phyloP scores from a whole-genome alignment of 2,113 vertebrate genomes.

The Chaenocephalus aceratus region DNA sequence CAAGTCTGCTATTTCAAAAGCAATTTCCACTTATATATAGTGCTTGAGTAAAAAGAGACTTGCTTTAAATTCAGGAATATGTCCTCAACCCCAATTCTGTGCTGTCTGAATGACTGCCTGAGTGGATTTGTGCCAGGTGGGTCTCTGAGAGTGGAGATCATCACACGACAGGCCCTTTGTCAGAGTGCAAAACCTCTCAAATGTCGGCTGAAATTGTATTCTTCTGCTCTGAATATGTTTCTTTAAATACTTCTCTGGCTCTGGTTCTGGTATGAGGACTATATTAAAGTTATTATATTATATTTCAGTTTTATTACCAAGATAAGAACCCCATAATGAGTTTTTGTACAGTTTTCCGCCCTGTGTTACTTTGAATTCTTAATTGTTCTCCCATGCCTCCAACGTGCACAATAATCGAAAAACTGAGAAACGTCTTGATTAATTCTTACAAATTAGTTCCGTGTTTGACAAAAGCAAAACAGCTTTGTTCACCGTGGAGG shows the following conservation, averaged over 20 bases:
- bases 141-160: slow-evolving; percentile 34
- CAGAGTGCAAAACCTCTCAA: slow-evolving; percentile 49
- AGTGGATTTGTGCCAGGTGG: slow-evolving; percentile 64
- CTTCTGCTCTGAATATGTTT: background rate
- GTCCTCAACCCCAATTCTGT: slow-evolving; percentile 70
- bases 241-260: background rate
- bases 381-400: no score
- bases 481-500: no score
- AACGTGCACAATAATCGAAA: no score
- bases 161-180: slow-evolving; percentile 41
- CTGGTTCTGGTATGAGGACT: no score
- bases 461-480: no score
- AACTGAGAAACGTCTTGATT: no score
- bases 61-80: slow-evolving; percentile 56
- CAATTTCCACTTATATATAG: background rate
- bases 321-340: no score
- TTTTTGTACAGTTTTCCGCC: no score
- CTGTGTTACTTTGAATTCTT: no score
- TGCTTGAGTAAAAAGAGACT: slow-evolving; percentile 40
- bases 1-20: slow-evolving; percentile 43
- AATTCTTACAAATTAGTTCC: no score
- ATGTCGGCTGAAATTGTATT: slow-evolving; percentile 33
- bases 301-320: background rate
- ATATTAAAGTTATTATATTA: no score
- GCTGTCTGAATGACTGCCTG: slow-evolving; percentile 67